Base-by-base conservation (phyloP, 2,888 invertebrate species). In the Archips crataeganus region DNA sequence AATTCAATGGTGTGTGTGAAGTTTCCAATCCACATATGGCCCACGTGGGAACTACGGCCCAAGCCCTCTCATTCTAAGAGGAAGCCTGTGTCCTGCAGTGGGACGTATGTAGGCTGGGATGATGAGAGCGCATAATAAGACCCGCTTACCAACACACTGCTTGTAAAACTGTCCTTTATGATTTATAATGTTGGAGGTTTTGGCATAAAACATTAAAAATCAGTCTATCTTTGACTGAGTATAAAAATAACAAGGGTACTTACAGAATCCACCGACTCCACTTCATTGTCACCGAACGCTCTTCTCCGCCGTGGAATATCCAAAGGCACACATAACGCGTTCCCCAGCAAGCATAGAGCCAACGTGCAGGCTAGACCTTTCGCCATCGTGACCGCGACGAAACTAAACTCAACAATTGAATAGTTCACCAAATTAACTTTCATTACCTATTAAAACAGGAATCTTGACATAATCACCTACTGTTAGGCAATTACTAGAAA, bases 241-340 rank as follows among this genome's bases (percentile, higher is more conserved):
- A 2, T 3, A 49, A 3, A 11, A n/a, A 49, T 13, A n/a, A 4
- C n/a, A n/a, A 13, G 49, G 13, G 2, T 57, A 82, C 86, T 86
- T 73, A 88, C 88, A 78, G 77, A 75, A 71, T 76, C 77, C 65
- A 66, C 64, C 0, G 77, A 77, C 39, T 75, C 76, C 11, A 82
- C 34, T 6, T 82, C 78, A 54, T 81, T 79, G 47, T 82, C 79
- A 3, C 68, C 59, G 0, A 74, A 74, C 6, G 81, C 84, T 76
- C 86, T 79, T 62, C 76, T 80, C 13, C 74, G 61, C 11, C 85
- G 78, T 32, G 68, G 66, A 6, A 64, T 60, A 2, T 76, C 75
- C 5, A 78, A 69, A 0, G 93, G 92, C 23, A 84, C 78, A 70
- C 88, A 83, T 36, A 92, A 83, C 0, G 86, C 88, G 59, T 90